Evolutionary conservation across 2,888 invertebrate genomes (phyloP), one percentile per base, ranked within the genome.

Genomic region (Agriotes lineatus): DNA sequence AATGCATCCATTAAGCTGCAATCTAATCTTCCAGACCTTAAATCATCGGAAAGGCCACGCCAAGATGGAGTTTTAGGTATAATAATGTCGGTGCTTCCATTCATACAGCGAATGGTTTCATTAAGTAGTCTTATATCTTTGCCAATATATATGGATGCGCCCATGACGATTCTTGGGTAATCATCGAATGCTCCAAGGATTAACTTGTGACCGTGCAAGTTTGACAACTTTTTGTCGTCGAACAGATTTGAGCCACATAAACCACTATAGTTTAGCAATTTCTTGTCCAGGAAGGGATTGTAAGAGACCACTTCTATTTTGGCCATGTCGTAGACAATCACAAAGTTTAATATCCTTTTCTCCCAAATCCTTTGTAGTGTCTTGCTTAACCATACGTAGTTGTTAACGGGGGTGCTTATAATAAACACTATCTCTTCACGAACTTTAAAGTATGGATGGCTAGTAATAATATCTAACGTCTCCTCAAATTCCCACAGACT

Each of bases 301-400:
- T 59, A 66, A 6, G 50, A 9, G 1, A 52, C 14, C 0, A 52
- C 9, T 16, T 37, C 57, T 6, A 58, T n/a, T 9, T 33, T 14
- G 1, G 10, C 3, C 4, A 10, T 42, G 42, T 66, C 58, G 44
- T 50, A 50, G 1, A 66, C 30, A n/a, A 58, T 12, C 20, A 58
- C 12, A n/a, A 66, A 39, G 12, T 66, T 58, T 9, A 59, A 9
- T 1, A 66, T 58, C 5, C 59, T 48, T 1, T 59, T 35, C n/a
- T 19, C 1, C 64, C 64, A 64, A 0, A 57, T 18, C 1, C 1
- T 22, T 14, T 48, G n/a, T 3, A 20, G 12, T 16, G 18, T 20
- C 1, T 22, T 5, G 10, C 10, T 2, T 5, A 48, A 9, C 48
- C 48, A 48, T 4, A 22, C n/a, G 1, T 1, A 1, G 18, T 48